Conservation (phyloP, 2,797 vertebrate genomes). For the Carapus acus region DNA sequence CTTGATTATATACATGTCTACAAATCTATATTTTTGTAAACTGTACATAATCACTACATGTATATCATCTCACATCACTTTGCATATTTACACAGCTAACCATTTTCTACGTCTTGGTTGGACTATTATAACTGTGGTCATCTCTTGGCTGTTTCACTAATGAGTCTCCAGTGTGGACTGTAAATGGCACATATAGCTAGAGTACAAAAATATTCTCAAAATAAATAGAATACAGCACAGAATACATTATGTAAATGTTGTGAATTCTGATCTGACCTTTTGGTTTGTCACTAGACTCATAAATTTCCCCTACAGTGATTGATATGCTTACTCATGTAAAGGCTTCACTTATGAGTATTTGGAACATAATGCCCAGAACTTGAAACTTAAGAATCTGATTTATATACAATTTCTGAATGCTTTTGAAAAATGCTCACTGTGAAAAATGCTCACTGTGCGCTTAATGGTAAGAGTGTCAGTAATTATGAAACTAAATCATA, state of each 20-base stretch:
- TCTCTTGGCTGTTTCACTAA: not conserved
- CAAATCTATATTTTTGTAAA: constrained; percentile 33
- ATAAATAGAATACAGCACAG: constrained; percentile 18
- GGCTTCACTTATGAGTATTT: not conserved
- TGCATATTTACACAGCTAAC: constrained; percentile 26
- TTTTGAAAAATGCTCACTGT: constrained; percentile 25
- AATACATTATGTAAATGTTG: constrained; percentile 10
- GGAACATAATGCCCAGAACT: constrained; percentile 7
- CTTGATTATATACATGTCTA: constrained; percentile 33
- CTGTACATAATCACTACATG: constrained; percentile 32
- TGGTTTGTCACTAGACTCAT: constrained; percentile 4
- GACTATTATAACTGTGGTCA: not conserved
- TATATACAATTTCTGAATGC: constrained; percentile 4
- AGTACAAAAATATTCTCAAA: constrained; percentile 35
- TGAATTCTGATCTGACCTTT: constrained; percentile 8
- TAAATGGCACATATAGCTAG: constrained; percentile 11
- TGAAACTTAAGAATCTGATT: not conserved
- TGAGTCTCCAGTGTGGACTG: too few relatives aligned
- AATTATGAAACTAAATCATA: too few relatives aligned
- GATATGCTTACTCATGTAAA: not conserved
- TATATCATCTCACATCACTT: constrained; percentile 20
- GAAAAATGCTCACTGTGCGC: too few relatives aligned
- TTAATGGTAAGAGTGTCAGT: too few relatives aligned
- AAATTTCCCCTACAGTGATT: constrained; percentile 5
- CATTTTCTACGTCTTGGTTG: constrained; percentile 3